These are phyloP conservation scores for Leuctra nigra DNA, from an alignment of 2,888 invertebrate genomes.

Conservation along the genomic window DNA sequence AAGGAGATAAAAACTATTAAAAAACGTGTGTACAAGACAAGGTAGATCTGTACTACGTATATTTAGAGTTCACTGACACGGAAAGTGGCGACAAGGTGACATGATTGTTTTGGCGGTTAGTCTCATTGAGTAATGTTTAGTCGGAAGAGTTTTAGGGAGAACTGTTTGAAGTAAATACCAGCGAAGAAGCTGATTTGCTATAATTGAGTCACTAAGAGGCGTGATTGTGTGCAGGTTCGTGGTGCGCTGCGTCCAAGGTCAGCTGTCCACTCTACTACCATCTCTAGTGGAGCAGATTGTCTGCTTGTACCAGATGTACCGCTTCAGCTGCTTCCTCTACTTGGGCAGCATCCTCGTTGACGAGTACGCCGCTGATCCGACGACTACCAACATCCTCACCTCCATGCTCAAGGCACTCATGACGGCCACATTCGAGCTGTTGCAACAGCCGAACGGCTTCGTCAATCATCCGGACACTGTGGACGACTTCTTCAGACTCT, in stretches of 20 bases:
- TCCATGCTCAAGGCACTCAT: constrained; percentile 81
- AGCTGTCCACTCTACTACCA: constrained; percentile 66
- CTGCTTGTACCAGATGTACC: constrained; percentile 62
- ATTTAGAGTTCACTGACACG: no score
- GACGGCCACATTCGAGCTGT: constrained; percentile 69
- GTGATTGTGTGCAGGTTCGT: constrained; percentile 49
- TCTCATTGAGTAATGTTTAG: no score
- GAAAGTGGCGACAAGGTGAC: no score
- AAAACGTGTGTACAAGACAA: no score
- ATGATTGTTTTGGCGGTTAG: no score
- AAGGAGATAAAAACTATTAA: no score
- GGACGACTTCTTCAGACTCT: constrained; percentile 90
- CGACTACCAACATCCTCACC: constrained; percentile 68
- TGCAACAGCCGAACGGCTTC: constrained; percentile 73
- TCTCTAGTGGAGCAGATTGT: constrained; percentile 75
- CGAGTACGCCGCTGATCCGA: constrained; percentile 67
- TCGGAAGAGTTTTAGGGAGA: no score
- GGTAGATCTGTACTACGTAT: no score
- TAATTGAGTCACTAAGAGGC: background rate
- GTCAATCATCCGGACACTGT: constrained; percentile 95
- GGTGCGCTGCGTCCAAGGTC: constrained; percentile 75
- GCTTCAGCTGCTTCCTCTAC: constrained; percentile 89
- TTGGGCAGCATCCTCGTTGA: constrained; percentile 85
- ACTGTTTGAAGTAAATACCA: no score
- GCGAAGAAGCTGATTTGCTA: no score